A percentile compares a stretch with the other conserved stretches of the same genome.
These are phyloP conservation scores for Drosophila macrospina DNA, from an alignment of 2,888 invertebrate genomes.

Conservation along the genomic window DNA sequence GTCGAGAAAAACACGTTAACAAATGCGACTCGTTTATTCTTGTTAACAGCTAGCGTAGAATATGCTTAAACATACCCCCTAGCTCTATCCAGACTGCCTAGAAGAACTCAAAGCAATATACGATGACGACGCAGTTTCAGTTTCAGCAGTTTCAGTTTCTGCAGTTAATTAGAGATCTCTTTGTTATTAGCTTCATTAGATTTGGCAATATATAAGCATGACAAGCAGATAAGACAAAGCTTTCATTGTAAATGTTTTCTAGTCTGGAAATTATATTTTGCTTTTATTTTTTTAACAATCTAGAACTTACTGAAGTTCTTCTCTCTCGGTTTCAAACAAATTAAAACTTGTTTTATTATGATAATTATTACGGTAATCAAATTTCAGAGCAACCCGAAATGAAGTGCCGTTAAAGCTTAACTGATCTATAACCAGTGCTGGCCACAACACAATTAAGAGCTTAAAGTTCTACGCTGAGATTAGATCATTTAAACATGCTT, in stretches of 20 bases:
- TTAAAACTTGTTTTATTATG: slow-evolving; percentile 24
- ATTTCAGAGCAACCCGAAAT: neutral
- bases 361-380: slow-evolving; percentile 26
- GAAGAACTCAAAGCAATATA: neutral
- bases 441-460: slow-evolving; percentile 1
- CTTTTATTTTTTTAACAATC: neutral
- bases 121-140: slow-evolving; percentile 17
- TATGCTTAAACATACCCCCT: neutral
- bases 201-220: slow-evolving; percentile 1
- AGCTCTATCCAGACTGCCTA: neutral
- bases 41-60: neutral
- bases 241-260: neutral
- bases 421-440: neutral
- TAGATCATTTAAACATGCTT: neutral
- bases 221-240: slow-evolving; percentile 3
- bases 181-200: slow-evolving; percentile 9
- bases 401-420: slow-evolving; percentile 17
- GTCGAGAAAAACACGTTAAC: slow-evolving; percentile 13
- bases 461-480: neutral
- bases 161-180: neutral
- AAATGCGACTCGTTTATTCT: slow-evolving; percentile 10
- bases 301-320: neutral
- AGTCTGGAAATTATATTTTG: neutral
- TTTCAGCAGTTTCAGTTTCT: neutral
- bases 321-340: neutral